These are phyloP conservation scores for Drosophila busckii DNA, from an alignment of 1,140 invertebrate species.

Conservation along the genomic window DNA sequence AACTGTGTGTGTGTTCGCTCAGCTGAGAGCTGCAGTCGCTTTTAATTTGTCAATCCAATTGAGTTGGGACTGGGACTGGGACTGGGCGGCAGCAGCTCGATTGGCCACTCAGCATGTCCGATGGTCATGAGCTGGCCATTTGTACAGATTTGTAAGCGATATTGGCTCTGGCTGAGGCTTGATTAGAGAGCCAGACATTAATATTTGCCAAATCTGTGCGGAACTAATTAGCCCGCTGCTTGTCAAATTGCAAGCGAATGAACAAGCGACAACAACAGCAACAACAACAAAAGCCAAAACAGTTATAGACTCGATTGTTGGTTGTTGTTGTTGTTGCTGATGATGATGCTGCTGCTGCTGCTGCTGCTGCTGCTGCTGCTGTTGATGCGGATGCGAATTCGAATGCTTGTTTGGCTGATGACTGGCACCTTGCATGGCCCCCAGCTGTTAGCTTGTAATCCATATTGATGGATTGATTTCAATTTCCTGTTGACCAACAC, in stretches of 20 bases:
- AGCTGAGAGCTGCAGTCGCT: too few relatives aligned
- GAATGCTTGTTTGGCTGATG: constrained; percentile 38
- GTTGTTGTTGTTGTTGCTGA: too few relatives aligned
- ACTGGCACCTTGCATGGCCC: constrained; percentile 52
- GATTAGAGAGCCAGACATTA: constrained; percentile 60
- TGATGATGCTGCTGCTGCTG: constrained; percentile 16
- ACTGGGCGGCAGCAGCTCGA: too few relatives aligned
- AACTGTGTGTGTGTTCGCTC: too few relatives aligned
- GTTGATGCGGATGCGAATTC: background rate
- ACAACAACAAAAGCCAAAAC: too few relatives aligned
- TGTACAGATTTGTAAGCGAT: background rate
- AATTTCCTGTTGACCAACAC: constrained; percentile 66
- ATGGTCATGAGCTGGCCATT: background rate
- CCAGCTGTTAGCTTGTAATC: constrained; percentile 53
- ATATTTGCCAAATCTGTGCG: constrained; percentile 73
- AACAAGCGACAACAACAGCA: too few relatives aligned
- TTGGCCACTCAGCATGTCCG: too few relatives aligned
- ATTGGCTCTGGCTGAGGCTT: constrained; percentile 24
- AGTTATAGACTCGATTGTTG: too few relatives aligned
- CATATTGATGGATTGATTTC: constrained; percentile 79
- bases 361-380: constrained; percentile 14
- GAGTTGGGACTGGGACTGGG: too few relatives aligned
- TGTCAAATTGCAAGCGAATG: constrained; percentile 72
- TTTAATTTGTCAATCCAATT: too few relatives aligned
- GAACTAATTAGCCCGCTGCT: constrained; percentile 72